Conservation (phyloP, 2,113 vertebrate species). For the Brienomyrus longianalis region DNA sequence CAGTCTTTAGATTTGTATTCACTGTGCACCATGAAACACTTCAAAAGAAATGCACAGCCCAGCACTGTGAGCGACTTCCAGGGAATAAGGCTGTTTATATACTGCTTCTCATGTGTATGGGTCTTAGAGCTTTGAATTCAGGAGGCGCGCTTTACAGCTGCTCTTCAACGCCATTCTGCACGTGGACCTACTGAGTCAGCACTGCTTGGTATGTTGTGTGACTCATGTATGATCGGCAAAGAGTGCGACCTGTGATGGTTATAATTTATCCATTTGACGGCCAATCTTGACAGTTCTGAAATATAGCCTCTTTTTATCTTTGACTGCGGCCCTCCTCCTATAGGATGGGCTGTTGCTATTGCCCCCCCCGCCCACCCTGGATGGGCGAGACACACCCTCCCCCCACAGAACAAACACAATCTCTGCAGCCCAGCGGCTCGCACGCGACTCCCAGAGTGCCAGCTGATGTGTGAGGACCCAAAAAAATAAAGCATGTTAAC, state of each 20-base stretch:
- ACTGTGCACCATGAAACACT: not conserved
- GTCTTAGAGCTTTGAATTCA: not conserved
- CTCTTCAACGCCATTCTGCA: not conserved
- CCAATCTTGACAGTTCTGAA: not conserved
- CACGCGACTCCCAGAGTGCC: not conserved
- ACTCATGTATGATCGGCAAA: not conserved
- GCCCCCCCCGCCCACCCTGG: not conserved
- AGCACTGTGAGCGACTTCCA: not conserved
- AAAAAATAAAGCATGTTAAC: not conserved
- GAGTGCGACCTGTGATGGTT: not conserved
- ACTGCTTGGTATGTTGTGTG: not conserved
- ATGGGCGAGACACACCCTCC: not conserved
- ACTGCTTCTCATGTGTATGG: not conserved
- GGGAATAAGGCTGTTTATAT: not conserved
- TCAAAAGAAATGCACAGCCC: not conserved
- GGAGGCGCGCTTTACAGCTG: not conserved
- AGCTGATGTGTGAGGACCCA: not conserved
- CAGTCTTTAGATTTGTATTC: not conserved
- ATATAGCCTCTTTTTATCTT: not conserved
- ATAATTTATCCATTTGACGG: not conserved
- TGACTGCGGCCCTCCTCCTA: not conserved
- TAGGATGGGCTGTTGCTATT: not conserved
- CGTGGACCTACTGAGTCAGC: not conserved
- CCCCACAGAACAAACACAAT: not conserved
- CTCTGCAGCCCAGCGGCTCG: not conserved